These are phyloP conservation scores for Trissolcus japonicus DNA, from an alignment of 2,888 invertebrate species.

Conservation along the genomic window DNA sequence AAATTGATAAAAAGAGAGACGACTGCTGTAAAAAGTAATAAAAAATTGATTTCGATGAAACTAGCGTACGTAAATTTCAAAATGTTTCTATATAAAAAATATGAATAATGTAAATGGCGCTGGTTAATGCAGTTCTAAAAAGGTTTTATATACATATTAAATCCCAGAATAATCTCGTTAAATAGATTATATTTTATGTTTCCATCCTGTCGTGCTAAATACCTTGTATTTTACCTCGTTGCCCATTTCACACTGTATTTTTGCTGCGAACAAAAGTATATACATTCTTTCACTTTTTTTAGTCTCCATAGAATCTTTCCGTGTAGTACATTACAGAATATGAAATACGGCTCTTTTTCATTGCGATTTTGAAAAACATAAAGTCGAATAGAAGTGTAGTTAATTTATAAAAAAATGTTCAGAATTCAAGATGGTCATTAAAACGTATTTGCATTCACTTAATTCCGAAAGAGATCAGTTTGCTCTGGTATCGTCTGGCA, in stretches of 20 bases:
- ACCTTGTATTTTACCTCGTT: neutral
- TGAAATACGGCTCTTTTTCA: neutral
- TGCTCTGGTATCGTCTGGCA: neutral
- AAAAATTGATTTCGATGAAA: too few relatives aligned
- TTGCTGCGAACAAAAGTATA: neutral
- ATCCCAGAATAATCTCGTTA: too few relatives aligned
- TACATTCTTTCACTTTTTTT: too few relatives aligned
- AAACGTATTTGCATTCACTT: constrained; percentile 6
- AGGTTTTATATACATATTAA: too few relatives aligned
- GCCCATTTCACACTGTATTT: neutral
- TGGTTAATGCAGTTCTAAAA: too few relatives aligned
- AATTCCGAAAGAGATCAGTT: constrained; percentile 1
- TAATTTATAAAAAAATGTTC: neutral
- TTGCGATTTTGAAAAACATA: neutral
- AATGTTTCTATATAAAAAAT: too few relatives aligned
- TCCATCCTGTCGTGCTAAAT: neutral
- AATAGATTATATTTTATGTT: neutral
- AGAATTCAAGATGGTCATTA: constrained; percentile 5
- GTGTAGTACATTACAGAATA: neutral
- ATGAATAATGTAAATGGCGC: too few relatives aligned
- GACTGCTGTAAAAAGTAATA: too few relatives aligned
- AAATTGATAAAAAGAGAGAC: too few relatives aligned
- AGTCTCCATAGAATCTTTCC: neutral
- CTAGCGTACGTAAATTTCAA: too few relatives aligned
- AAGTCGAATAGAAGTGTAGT: neutral